Evolutionary conservation across 2,888 invertebrate genomes (phyloP).

Genomic region (Ptychoptera albimana): DNA sequence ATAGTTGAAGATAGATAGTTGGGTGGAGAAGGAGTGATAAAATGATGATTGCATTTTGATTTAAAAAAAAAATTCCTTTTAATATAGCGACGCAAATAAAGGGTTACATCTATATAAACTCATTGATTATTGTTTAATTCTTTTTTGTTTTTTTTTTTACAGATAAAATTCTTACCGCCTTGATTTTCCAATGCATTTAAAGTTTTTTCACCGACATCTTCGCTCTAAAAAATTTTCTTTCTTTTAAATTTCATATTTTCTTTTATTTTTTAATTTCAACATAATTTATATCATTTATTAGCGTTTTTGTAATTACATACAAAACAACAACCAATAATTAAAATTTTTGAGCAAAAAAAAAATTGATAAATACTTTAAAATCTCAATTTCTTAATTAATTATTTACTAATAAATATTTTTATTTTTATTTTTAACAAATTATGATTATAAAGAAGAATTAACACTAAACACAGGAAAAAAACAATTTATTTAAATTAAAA

Average conservation of each 20-base stretch:
- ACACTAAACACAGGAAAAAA: not conserved
- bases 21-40: too few species aligned
- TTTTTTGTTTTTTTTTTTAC: not conserved
- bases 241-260: not conserved
- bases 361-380: not conserved
- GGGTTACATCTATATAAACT: too few species aligned
- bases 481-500: not conserved
- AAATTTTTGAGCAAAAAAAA: not conserved
- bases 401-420: not conserved
- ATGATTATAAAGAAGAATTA: not conserved
- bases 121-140: too few species aligned
- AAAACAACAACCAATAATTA: too few species aligned
- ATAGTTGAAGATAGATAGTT: too few species aligned
- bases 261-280: not conserved
- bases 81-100: too few species aligned
- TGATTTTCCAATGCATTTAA: conserved; percentile 79
- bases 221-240: conserved; percentile 47
- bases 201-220: conserved; percentile 83
- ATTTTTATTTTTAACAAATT: not conserved
- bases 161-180: conserved; percentile 68
- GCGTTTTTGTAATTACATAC: too few species aligned
- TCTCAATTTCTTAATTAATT: too few species aligned
- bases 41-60: too few species aligned
- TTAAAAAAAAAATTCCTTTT: too few species aligned
- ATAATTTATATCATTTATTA: conserved; percentile 5